Conservation (phyloP, 2,888 invertebrate species). For the Aleiodes testaceus region DNA sequence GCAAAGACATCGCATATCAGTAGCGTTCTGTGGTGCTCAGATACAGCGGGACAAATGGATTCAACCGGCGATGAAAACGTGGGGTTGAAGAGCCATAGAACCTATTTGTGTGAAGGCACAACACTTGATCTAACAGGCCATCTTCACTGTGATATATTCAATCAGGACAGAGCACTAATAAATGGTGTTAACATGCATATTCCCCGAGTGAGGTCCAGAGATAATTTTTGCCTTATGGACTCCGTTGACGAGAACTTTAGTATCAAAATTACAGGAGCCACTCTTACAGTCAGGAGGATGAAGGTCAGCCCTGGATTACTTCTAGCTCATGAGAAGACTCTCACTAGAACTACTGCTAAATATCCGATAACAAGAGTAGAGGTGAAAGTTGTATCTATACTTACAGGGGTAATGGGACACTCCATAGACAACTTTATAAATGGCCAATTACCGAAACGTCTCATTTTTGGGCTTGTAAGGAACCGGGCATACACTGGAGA, state of each 20-base stretch:
- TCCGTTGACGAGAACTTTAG: not conserved
- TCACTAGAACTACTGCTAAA: not conserved
- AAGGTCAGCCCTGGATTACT: conserved; percentile 8
- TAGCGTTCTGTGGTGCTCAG: not conserved
- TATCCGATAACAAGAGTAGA: not conserved
- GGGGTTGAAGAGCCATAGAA: too few species aligned
- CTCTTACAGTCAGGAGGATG: not conserved
- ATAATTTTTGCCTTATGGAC: too few species aligned
- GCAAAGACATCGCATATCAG: not conserved
- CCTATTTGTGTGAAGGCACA: too few species aligned
- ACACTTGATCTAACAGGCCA: too few species aligned
- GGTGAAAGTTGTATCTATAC: not conserved
- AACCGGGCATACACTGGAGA: too few species aligned
- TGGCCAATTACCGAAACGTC: not conserved
- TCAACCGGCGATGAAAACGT: too few species aligned
- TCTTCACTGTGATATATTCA: too few species aligned
- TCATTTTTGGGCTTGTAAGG: too few species aligned
- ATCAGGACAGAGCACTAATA: too few species aligned
- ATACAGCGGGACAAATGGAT: not conserved
- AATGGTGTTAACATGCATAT: too few species aligned
- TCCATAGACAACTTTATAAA: not conserved
- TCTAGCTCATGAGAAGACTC: not conserved
- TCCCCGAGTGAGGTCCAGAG: too few species aligned
- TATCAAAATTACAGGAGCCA: not conserved
- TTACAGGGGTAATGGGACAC: not conserved